Evolutionary conservation across 2,113 vertebrate genomes (phyloP).

Genomic region (Pelusios castaneus): DNA sequence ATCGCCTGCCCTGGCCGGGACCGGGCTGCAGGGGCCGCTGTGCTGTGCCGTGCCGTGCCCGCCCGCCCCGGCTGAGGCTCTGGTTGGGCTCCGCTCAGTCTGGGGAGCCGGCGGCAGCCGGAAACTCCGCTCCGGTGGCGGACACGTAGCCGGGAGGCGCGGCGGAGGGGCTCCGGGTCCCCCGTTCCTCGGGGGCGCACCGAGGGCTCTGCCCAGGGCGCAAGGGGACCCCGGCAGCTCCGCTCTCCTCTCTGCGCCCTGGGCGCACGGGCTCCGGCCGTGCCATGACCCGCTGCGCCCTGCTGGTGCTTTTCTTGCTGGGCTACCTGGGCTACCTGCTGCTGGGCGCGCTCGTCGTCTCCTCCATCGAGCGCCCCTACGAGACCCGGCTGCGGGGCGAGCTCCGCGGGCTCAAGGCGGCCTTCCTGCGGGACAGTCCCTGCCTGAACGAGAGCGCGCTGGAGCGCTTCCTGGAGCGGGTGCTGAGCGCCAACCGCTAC

Average conservation of each 20-base stretch:
- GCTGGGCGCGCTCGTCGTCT: slow-evolving; percentile 86
- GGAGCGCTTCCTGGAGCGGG: slow-evolving; percentile 79
- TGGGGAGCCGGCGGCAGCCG: too few relatives aligned
- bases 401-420: slow-evolving; percentile 75
- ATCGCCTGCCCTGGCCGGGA: not conserved
- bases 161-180: not conserved
- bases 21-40: not conserved
- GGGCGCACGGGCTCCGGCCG: not conserved
- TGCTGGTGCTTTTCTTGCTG: not conserved
- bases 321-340: slow-evolving; percentile 82
- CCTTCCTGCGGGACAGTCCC: slow-evolving; percentile 80
- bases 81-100: not conserved
- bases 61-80: too few relatives aligned
- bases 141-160: not conserved
- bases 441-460: slow-evolving; percentile 81
- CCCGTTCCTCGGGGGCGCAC: not conserved
- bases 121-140: too few relatives aligned
- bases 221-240: too few relatives aligned
- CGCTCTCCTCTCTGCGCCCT: too few relatives aligned
- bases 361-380: slow-evolving; percentile 85
- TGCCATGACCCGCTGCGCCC: not conserved
- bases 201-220: too few relatives aligned
- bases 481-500: slow-evolving; percentile 84
- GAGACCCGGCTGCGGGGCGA: slow-evolving; percentile 81
- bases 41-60: too few relatives aligned